Percentiles rank a stretch among this genome's conserved stretches.
Evolutionary conservation across 2,797 vertebrate genomes (phyloP).

Genomic region (Eidolon dupreanum): DNA sequence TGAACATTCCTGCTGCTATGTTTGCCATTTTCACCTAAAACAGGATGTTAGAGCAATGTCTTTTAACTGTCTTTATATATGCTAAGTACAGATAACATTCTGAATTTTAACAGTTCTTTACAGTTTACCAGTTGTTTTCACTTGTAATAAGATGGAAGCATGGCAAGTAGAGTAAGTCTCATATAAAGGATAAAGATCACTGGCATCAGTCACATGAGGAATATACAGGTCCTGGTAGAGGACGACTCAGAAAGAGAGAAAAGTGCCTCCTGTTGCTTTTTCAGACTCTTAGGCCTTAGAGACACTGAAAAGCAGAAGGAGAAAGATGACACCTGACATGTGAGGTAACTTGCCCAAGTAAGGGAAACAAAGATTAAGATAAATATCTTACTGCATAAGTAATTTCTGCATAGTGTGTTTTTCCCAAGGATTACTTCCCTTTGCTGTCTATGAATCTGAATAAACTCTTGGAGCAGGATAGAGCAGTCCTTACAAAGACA

Average conservation of each 20-base stretch:
- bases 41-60: background rate
- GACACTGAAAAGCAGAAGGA: background rate
- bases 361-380: background rate
- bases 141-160: background rate
- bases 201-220: background rate
- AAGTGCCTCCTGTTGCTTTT: background rate
- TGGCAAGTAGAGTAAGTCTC: background rate
- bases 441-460: background rate
- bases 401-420: background rate
- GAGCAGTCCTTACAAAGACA: background rate
- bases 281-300: background rate
- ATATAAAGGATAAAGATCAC: background rate
- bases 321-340: background rate
- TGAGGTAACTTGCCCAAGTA: background rate
- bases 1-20: background rate
- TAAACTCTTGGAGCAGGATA: background rate
- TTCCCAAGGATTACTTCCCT: background rate
- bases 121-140: background rate
- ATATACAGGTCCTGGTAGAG: background rate
- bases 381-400: background rate
- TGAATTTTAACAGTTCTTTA: background rate
- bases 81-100: background rate
- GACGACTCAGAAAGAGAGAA: background rate
- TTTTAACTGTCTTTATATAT: background rate
- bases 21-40: slow-evolving; percentile 34